Evolutionary conservation across 2,113 vertebrate genomes (phyloP).

Genomic region (Damaliscus lunatus): DNA sequence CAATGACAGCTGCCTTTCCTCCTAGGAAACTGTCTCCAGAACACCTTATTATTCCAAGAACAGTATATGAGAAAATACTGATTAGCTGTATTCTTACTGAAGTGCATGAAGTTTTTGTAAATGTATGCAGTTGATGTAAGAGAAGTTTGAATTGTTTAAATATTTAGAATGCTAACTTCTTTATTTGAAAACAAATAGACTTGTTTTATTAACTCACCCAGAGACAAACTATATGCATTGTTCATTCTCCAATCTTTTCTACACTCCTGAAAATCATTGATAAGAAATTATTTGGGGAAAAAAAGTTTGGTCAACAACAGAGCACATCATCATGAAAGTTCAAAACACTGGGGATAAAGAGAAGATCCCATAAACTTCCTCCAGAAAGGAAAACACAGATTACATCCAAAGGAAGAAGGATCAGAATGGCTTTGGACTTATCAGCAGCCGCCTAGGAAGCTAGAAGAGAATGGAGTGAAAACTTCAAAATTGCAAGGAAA

Average conservation of each 20-base stretch:
- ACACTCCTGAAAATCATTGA: neutral
- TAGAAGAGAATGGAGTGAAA: neutral
- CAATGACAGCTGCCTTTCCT: neutral
- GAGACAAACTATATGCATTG: neutral
- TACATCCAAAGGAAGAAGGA: neutral
- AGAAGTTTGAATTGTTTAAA: conserved; percentile 19
- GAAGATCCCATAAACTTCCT: neutral
- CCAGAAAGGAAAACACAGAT: neutral
- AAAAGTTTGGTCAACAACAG: neutral
- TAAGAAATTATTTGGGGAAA: neutral
- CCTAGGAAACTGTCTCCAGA: neutral
- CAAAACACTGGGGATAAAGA: neutral
- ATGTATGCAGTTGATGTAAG: neutral
- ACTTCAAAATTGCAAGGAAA: neutral
- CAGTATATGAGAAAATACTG: neutral
- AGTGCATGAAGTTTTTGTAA: neutral
- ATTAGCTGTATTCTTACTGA: neutral
- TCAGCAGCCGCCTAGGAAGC: neutral
- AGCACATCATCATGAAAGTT: neutral
- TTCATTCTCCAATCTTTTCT: neutral
- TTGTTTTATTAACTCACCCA: neutral
- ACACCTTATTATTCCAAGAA: neutral
- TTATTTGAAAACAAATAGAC: neutral
- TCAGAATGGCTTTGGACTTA: neutral
- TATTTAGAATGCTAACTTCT: neutral